Percentiles rank a stretch among this genome's conserved stretches.
These are phyloP conservation scores for Aphis craccivora DNA, from an alignment of 1,140 invertebrate genomes.

Conservation along the genomic window DNA sequence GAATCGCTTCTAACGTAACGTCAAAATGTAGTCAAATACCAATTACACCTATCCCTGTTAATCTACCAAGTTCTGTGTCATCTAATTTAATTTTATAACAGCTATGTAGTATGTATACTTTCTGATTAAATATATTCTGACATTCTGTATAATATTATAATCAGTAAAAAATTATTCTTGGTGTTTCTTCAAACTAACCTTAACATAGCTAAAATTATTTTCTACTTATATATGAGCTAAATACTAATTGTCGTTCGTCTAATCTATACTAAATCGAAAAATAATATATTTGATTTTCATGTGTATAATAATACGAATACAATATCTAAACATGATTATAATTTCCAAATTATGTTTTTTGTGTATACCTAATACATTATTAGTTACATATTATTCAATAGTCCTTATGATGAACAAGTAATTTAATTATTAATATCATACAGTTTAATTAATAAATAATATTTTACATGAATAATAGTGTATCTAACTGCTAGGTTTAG, in stretches of 20 bases:
- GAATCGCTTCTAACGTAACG: background rate
- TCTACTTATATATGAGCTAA: constrained; percentile 1
- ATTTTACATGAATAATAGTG: background rate
- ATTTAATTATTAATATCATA: background rate
- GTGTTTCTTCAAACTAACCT: background rate
- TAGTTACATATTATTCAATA: background rate
- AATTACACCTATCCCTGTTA: background rate
- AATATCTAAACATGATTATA: background rate
- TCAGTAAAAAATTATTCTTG: background rate
- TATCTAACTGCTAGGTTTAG: background rate
- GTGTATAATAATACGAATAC: background rate
- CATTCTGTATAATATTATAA: background rate
- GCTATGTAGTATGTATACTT: too few species aligned
- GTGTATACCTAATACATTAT: background rate
- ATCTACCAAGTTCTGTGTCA: background rate
- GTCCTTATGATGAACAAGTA: background rate
- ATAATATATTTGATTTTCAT: background rate
- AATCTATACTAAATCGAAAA: too few species aligned
- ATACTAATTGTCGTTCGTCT: too few species aligned
- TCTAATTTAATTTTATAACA: background rate
- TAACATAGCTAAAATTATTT: background rate
- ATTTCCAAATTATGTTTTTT: background rate
- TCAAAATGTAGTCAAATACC: too few species aligned
- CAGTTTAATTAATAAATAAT: background rate
- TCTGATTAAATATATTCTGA: background rate